phyloP scores from a whole-genome alignment of 2,113 vertebrate species.

The Atrichornis clamosus region DNA sequence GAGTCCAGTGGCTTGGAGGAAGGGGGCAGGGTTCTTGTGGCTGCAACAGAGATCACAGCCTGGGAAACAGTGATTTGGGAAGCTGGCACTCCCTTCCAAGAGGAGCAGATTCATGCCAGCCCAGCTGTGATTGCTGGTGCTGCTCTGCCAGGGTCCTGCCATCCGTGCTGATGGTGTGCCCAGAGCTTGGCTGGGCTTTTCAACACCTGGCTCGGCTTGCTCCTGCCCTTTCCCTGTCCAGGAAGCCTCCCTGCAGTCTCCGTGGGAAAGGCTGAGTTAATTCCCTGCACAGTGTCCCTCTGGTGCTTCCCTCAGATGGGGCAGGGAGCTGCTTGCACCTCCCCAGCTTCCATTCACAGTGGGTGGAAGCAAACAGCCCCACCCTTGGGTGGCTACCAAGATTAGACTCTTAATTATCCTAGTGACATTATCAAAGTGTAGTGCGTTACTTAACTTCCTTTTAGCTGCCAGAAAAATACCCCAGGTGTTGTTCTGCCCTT shows the following conservation, averaged over 20 bases:
- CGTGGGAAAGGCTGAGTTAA: slow-evolving; percentile 65
- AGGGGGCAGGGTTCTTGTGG: background rate
- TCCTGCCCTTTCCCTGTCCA: background rate
- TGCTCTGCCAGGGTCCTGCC: background rate
- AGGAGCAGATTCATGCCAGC: background rate
- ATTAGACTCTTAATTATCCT: background rate
- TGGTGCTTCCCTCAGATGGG: slow-evolving; percentile 32
- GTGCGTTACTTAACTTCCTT: background rate
- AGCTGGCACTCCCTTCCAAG: background rate
- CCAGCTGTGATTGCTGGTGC: background rate
- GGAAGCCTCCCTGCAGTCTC: slow-evolving; percentile 62
- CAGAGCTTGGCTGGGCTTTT: background rate
- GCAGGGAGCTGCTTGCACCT: background rate
- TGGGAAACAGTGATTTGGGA: background rate
- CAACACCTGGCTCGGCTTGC: background rate
- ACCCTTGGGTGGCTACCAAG: background rate
- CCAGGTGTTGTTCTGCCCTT: background rate
- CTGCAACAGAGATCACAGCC: background rate
- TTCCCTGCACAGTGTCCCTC: slow-evolving; percentile 50
- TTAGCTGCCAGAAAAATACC: background rate
- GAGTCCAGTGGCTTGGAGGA: background rate
- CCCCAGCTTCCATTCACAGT: background rate
- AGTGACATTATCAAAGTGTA: background rate
- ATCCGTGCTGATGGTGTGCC: background rate
- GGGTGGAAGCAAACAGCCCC: background rate